These are phyloP conservation scores for Sarcophaga caerulescens DNA, from an alignment of 2,888 invertebrate species.

Conservation along the genomic window DNA sequence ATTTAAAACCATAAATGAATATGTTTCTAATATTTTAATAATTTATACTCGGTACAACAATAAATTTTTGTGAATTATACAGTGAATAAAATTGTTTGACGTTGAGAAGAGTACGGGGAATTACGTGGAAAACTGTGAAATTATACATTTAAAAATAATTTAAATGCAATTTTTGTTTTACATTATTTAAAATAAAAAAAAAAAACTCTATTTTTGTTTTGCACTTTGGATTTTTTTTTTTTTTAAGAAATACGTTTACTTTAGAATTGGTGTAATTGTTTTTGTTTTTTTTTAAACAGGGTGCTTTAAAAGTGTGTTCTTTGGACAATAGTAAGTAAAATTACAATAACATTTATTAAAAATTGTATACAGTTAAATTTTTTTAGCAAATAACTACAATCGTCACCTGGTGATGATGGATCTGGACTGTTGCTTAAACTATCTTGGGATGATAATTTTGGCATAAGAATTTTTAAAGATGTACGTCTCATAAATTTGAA, in stretches of 20 bases:
- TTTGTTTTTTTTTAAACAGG: background rate
- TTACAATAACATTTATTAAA: constrained; percentile 29
- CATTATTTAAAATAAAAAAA: background rate
- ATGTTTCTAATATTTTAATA: constrained; percentile 7
- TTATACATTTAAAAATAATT: constrained; percentile 2
- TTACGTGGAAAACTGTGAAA: background rate
- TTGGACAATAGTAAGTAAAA: constrained; percentile 4
- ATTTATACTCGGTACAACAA: constrained; percentile 32
- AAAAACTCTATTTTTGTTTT: background rate
- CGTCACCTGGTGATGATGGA: constrained; percentile 83
- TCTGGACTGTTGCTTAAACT: constrained; percentile 84
- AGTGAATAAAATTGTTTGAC: constrained; percentile 1
- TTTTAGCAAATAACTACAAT: constrained; percentile 40
- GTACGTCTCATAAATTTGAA: constrained; percentile 81
- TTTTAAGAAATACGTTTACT: background rate
- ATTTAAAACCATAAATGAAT: background rate
- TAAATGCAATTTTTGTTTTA: background rate
- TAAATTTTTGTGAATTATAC: background rate
- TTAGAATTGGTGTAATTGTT: background rate
- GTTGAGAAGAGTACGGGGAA: background rate
- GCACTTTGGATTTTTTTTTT: background rate
- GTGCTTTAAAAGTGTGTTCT: constrained; percentile 17
- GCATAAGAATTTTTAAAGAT: constrained; percentile 82
- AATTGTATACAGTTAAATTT: constrained; percentile 13
- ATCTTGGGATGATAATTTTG: constrained; percentile 84